Evolutionary conservation across 2,113 vertebrate species (phyloP).

Genomic region (Dromiciops gliroides): DNA sequence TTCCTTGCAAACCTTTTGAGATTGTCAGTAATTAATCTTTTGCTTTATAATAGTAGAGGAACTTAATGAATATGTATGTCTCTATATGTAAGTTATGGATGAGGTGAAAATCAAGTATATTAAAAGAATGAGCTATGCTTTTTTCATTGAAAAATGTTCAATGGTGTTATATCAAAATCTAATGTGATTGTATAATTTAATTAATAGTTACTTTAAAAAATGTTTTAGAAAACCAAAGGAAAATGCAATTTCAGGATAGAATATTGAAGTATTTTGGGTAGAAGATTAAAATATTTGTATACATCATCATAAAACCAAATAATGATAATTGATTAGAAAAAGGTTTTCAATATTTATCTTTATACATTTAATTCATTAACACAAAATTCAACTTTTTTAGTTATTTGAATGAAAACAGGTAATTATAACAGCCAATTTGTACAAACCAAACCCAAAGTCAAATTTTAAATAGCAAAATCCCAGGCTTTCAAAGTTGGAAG

Average conservation of each 20-base stretch:
- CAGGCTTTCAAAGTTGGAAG: no score
- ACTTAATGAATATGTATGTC: conserved; percentile 38
- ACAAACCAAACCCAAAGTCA: no score
- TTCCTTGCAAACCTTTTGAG: conserved; percentile 29
- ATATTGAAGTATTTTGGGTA: not conserved
- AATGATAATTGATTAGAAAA: no score
- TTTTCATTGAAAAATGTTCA: conserved; percentile 26
- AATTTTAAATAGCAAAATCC: no score
- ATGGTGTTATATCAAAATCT: conserved; percentile 31
- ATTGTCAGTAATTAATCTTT: conserved; percentile 27
- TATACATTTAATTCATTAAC: no score
- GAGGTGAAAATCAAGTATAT: not conserved
- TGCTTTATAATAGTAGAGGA: conserved; percentile 19
- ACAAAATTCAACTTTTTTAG: no score
- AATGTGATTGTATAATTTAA: conserved; percentile 12
- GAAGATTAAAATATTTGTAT: not conserved
- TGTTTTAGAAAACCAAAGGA: not conserved
- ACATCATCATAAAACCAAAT: no score
- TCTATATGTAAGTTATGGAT: conserved; percentile 28
- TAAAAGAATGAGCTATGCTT: conserved; percentile 16
- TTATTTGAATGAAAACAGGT: no score
- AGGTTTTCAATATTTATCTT: no score
- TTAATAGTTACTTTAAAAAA: conserved; percentile 21
- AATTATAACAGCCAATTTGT: no score
- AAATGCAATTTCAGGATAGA: not conserved